A percentile compares a stretch with the other conserved stretches of the same genome.
Evolutionary conservation across 2,797 vertebrate species (phyloP).

Genomic region (Syngnathus acus): DNA sequence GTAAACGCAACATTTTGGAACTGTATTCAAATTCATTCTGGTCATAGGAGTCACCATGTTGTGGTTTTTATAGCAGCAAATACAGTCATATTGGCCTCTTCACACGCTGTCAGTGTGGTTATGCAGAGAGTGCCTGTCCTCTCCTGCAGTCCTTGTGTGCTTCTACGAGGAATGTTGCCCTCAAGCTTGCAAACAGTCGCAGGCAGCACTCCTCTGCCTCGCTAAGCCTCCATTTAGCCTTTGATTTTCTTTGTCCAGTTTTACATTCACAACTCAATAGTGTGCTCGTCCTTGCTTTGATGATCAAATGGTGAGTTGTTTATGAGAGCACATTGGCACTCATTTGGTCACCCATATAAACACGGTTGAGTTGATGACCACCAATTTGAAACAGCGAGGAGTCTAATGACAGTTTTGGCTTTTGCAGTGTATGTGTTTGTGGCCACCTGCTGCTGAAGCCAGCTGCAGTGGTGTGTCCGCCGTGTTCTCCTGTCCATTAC

Average conservation of each 20-base stretch:
- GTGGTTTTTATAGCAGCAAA: background rate
- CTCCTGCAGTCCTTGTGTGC: constrained; percentile 39
- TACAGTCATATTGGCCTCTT: constrained; percentile 9
- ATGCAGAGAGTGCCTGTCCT: constrained; percentile 31
- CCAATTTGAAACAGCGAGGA: background rate
- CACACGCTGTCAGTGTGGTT: constrained; percentile 28
- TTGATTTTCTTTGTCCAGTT: constrained; percentile 18
- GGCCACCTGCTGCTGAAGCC: constrained; percentile 90
- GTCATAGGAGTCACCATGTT: background rate
- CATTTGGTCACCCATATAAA: background rate
- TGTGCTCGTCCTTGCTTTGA: background rate
- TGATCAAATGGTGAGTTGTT: background rate
- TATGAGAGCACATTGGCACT: background rate
- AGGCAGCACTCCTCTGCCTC: constrained; percentile 25
- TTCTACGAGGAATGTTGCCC: constrained; percentile 47
- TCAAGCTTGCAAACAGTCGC: constrained; percentile 44
- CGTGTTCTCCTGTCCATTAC: constrained; percentile 83
- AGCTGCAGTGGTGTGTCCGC: constrained; percentile 90
- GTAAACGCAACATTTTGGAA: background rate
- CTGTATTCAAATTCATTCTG: background rate
- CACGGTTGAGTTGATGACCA: background rate
- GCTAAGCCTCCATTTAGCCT: constrained; percentile 33
- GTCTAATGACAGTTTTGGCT: constrained; percentile 14
- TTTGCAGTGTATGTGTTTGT: constrained; percentile 9
- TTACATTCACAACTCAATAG: constrained; percentile 23